Evolutionary conservation across 2,888 invertebrate genomes (phyloP), one percentile per base, ranked within the genome.

Genomic region (Lymantria monacha): DNA sequence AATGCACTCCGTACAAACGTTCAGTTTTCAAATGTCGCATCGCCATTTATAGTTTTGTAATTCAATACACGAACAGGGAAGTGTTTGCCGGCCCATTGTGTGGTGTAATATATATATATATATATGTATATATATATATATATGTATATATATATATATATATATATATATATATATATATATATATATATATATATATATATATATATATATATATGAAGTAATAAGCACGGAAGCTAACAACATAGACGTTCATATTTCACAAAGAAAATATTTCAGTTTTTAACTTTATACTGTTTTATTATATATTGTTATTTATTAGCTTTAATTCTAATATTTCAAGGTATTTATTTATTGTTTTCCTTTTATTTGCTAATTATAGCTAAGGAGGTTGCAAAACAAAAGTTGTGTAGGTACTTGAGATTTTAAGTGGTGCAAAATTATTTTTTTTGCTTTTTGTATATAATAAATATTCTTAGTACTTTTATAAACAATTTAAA

Each of bases 11-110:
- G 49, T 51, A 48, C 54, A 41, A 53, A 37, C 53, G 72, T 72
- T 71, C 64, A 63, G 58, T 70, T 76, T 70, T 66, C 70, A 80
- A 79, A 75, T 75, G 69, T 70, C 60, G 57, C 44, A 42, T 41
- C 46, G 60, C 57, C 64, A 58, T 69, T 58, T 63, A 46, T 49
- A 50, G 48, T 57, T 61, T 70, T 60, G 63, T 46, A 57, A 70
- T 71, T 65, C 68, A 52, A 45, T 51, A 40, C 70, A 68, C 70
- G 63, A 63, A 58, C 56, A 48, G 57, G 61, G 64, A 66, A 67
- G 63, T 59, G 31, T 33, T 42, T 43, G n/a, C 30, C 12, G 14
- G 41, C 13, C 22, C 44, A 3, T 43, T 15, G 68, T 68, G 63
- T 59, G 55, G 56, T 59, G 68, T 44, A 42, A 14, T 36, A 51